Percentiles rank a stretch among this genome's conserved stretches.
Conservation (phyloP, 2,113 vertebrate species). For the Labrus mixtus region DNA sequence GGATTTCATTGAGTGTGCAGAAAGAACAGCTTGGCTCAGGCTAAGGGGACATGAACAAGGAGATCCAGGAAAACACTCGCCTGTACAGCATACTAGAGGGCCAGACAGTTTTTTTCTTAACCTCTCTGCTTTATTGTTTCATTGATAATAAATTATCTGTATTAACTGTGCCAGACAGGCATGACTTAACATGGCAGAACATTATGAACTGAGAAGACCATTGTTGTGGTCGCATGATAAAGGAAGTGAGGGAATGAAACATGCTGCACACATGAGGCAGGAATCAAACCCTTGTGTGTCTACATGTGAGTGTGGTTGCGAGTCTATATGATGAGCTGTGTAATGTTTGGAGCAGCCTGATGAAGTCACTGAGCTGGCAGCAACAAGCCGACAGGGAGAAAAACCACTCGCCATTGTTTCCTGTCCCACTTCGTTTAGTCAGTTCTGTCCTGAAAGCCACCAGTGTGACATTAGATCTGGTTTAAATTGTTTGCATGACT, state of each 20-base stretch:
- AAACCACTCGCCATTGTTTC: slow-evolving; percentile 27
- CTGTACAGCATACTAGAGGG: slow-evolving; percentile 54
- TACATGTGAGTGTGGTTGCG: background rate
- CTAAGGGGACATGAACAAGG: slow-evolving; percentile 50
- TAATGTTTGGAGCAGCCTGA: slow-evolving; percentile 24
- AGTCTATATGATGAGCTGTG: slow-evolving; percentile 16
- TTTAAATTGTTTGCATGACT: slow-evolving; percentile 31
- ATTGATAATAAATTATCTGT: slow-evolving; percentile 81
- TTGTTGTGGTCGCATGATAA: slow-evolving; percentile 38
- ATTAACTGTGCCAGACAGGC: slow-evolving; percentile 82
- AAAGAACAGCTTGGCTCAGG: slow-evolving; percentile 67
- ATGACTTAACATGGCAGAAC: slow-evolving; percentile 72
- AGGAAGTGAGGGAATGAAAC: slow-evolving; percentile 46
- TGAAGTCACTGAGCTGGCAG: slow-evolving; percentile 36
- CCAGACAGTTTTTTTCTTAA: slow-evolving; percentile 62
- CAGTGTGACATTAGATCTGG: slow-evolving; percentile 27
- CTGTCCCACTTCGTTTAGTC: slow-evolving; percentile 32
- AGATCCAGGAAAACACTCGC: slow-evolving; percentile 60
- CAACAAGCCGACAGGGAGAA: slow-evolving; percentile 18
- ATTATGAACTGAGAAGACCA: slow-evolving; percentile 50
- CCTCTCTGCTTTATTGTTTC: slow-evolving; percentile 60
- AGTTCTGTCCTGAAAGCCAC: slow-evolving; percentile 8
- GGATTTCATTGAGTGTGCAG: slow-evolving; percentile 71
- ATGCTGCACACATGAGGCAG: slow-evolving; percentile 5
- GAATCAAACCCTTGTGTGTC: slow-evolving; percentile 8